A percentile compares a stretch with the other conserved stretches of the same genome.
These are phyloP conservation scores for Perca fluviatilis DNA, from an alignment of 2,113 vertebrate genomes.

Conservation along the genomic window DNA sequence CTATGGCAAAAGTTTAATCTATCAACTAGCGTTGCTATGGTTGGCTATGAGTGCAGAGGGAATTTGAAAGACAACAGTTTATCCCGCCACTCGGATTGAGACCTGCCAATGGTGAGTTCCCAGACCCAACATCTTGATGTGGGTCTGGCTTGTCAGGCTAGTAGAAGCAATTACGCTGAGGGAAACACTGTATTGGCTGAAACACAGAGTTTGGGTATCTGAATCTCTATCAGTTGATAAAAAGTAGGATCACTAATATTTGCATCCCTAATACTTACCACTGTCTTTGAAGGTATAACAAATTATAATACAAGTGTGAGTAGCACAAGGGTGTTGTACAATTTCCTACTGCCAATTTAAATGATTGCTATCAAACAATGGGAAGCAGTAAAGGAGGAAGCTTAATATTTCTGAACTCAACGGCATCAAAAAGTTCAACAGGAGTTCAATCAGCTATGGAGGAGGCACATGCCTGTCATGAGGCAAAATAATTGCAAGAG, in stretches of 20 bases:
- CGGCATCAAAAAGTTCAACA: conserved; percentile 41
- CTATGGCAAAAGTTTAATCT: too few relatives aligned
- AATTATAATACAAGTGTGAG: too few relatives aligned
- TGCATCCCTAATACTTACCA: background rate
- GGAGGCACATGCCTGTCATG: conserved; percentile 55
- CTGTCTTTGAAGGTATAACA: background rate
- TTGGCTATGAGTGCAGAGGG: too few relatives aligned
- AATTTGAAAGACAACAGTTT: too few relatives aligned
- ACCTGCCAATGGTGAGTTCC: too few relatives aligned
- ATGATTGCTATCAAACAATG: background rate
- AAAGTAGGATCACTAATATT: background rate
- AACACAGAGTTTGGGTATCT: background rate
- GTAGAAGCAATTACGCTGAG: background rate
- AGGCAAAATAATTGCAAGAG: conserved; percentile 31
- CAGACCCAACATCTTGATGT: too few relatives aligned
- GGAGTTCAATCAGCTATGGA: conserved; percentile 44
- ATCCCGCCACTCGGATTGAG: too few relatives aligned
- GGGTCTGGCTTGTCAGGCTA: too few relatives aligned
- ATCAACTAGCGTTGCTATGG: too few relatives aligned
- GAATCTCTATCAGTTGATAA: background rate
- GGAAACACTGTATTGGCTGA: background rate
- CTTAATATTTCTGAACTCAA: conserved; percentile 13
- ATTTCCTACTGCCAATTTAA: background rate
- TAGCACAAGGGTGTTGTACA: background rate
- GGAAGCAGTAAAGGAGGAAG: background rate